These are phyloP conservation scores for Phyllostomus discolor DNA, from an alignment of 2,113 vertebrate genomes.

Conservation along the genomic window DNA sequence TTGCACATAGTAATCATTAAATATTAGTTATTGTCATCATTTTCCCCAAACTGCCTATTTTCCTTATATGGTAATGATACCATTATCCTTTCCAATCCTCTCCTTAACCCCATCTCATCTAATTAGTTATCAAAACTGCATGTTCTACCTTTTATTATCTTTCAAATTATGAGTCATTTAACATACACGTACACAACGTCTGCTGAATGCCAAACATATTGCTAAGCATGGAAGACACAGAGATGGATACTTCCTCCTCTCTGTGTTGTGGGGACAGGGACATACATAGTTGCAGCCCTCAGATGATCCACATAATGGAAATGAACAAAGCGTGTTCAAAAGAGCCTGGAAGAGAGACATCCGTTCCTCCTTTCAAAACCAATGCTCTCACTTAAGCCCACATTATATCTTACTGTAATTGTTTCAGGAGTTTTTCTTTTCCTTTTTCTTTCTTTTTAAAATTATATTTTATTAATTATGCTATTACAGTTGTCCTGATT, in stretches of 20 bases:
- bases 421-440: background rate
- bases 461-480: too few species aligned
- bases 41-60: background rate
- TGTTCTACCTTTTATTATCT: background rate
- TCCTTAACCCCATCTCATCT: background rate
- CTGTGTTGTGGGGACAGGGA: background rate
- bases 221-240: background rate
- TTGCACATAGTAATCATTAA: background rate
- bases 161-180: conserved; percentile 5
- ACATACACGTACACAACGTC: background rate
- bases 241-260: background rate
- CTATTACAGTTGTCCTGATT: too few species aligned
- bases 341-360: background rate
- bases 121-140: background rate
- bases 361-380: background rate
- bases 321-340: background rate
- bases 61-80: background rate
- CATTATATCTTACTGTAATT: background rate
- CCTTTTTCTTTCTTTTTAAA: too few species aligned
- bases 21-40: background rate
- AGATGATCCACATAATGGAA: background rate
- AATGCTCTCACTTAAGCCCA: background rate
- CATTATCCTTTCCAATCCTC: background rate
- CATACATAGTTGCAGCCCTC: background rate
- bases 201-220: background rate